Conservation (phyloP, 2,888 invertebrate species). For the Acronicta psi region DNA sequence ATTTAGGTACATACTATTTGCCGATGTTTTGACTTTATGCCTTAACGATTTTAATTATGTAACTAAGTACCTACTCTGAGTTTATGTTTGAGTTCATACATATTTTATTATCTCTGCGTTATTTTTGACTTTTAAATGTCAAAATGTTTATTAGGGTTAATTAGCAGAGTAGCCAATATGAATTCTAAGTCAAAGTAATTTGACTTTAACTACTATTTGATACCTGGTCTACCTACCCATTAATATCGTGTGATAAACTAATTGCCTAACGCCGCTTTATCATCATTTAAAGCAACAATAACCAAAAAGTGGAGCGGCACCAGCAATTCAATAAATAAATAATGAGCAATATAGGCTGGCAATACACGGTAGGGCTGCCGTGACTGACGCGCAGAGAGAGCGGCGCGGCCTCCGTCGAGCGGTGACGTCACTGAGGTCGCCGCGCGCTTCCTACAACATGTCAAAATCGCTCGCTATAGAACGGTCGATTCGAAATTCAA, state of each 20-base stretch:
- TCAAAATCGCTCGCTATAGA: slow-evolving; percentile 60
- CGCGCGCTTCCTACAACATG: slow-evolving; percentile 72
- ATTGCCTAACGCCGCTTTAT: slow-evolving; percentile 45
- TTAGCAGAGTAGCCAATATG: neutral
- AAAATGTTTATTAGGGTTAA: neutral
- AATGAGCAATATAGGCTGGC: slow-evolving; percentile 63
- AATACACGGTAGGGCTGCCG: slow-evolving; percentile 47
- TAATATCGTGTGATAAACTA: slow-evolving; percentile 29
- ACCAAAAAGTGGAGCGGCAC: slow-evolving; percentile 62
- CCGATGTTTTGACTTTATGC: slow-evolving; percentile 3
- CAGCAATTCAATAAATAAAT: slow-evolving; percentile 70
- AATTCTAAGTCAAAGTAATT: no score
- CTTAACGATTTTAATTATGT: slow-evolving; percentile 6
- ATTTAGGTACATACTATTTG: neutral
- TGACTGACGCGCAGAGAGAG: slow-evolving; percentile 69
- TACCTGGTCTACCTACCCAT: neutral
- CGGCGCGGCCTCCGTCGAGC: slow-evolving; percentile 67
- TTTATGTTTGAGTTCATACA: slow-evolving; percentile 8
- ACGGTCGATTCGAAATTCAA: slow-evolving; percentile 40
- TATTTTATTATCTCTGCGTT: slow-evolving; percentile 5
- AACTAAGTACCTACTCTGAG: neutral
- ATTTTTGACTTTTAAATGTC: neutral
- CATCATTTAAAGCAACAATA: slow-evolving; percentile 52
- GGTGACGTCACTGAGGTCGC: slow-evolving; percentile 81
- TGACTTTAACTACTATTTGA: neutral